A percentile compares a stretch with the other conserved stretches of the same genome.
Conservation (phyloP, 92 coral and sea anemone species). For the Zoanthus solanderi region DNA sequence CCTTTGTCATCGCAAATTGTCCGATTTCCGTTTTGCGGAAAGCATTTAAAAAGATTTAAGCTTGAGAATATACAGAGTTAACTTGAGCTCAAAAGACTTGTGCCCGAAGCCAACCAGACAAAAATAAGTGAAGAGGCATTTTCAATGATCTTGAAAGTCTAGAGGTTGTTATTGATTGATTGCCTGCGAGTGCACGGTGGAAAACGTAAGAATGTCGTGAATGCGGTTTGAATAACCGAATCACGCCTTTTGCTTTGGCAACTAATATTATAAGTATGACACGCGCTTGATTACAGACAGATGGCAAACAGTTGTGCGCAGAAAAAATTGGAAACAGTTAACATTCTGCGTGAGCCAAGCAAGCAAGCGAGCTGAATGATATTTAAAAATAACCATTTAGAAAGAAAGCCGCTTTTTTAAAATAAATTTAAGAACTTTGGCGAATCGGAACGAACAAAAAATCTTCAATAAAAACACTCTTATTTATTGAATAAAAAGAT, state of each 20-base stretch:
- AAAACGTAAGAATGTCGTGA: slow-evolving; percentile 1
- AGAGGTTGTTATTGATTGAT: slow-evolving; percentile 25
- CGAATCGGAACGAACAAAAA: too few relatives aligned
- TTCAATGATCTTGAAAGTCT: neutral
- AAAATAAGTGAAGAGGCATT: neutral
- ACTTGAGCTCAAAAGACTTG: neutral
- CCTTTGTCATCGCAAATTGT: slow-evolving; percentile 18
- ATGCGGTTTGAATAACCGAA: slow-evolving; percentile 11
- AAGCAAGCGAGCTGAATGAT: too few relatives aligned
- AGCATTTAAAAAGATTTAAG: slow-evolving; percentile 3
- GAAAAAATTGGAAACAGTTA: neutral
- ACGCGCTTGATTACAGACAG: slow-evolving; percentile 29
- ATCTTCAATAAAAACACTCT: too few relatives aligned
- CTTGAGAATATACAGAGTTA: neutral
- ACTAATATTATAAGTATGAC: slow-evolving; percentile 7
- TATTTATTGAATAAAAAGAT: too few relatives aligned
- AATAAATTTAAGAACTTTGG: too few relatives aligned
- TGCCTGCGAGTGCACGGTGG: neutral
- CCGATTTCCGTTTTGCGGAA: slow-evolving; percentile 33
- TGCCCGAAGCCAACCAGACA: slow-evolving; percentile 7
- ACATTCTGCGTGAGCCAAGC: neutral
- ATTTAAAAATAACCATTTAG: too few relatives aligned
- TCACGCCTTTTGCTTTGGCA: slow-evolving; percentile 15
- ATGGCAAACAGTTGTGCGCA: slow-evolving; percentile 17
- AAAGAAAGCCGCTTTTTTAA: too few relatives aligned